A percentile compares a stretch with the other conserved stretches of the same genome.
Evolutionary conservation across 2,888 invertebrate species (phyloP).

Genomic region (Helicoverpa assulta): DNA sequence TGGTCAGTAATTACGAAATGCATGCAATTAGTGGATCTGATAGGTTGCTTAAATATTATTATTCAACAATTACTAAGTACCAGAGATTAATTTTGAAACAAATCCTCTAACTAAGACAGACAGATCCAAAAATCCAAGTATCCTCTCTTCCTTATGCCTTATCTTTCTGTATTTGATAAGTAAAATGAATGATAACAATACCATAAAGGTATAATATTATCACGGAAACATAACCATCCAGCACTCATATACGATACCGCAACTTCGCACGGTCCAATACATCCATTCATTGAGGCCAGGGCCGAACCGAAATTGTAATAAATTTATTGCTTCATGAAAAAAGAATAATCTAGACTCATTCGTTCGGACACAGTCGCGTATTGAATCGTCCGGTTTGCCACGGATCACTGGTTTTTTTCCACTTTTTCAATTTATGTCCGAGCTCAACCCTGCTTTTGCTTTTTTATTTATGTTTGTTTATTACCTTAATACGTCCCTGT

Average conservation of each 20-base stretch:
- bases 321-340: slow-evolving; percentile 48
- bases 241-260: slow-evolving; percentile 21
- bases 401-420: slow-evolving; percentile 45
- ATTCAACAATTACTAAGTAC: too few relatives aligned
- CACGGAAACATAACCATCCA: slow-evolving; percentile 19
- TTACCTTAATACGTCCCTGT: slow-evolving; percentile 17
- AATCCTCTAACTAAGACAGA: too few relatives aligned
- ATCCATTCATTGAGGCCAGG: slow-evolving; percentile 35
- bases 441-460: slow-evolving; percentile 17
- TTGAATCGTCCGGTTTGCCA: slow-evolving; percentile 41
- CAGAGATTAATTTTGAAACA: too few relatives aligned
- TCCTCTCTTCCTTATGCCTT: too few relatives aligned
- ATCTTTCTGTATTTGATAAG: too few relatives aligned
- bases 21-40: too few relatives aligned
- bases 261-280: slow-evolving; percentile 36
- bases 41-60: too few relatives aligned
- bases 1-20: too few relatives aligned
- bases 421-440: slow-evolving; percentile 44
- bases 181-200: background rate
- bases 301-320: slow-evolving; percentile 27
- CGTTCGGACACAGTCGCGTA: slow-evolving; percentile 38
- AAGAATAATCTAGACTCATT: slow-evolving; percentile 42
- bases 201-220: slow-evolving; percentile 17
- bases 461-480: slow-evolving; percentile 19
- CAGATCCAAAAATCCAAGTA: too few relatives aligned